Evolutionary conservation across 2,888 invertebrate genomes (phyloP), one percentile per base, ranked within the genome.

Genomic region (Pyralis farinalis): DNA sequence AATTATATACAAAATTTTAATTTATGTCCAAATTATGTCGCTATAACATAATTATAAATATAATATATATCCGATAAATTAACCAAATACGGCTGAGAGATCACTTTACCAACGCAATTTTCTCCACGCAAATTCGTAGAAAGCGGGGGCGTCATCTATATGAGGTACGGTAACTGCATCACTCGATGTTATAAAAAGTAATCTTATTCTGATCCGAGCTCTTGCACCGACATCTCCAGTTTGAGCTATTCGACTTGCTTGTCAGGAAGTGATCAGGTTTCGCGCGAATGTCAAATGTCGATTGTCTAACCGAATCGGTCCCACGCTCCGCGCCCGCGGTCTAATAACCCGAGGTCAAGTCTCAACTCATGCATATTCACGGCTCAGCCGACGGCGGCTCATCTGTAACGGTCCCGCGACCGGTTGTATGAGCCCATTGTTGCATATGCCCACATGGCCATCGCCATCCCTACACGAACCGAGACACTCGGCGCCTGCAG

Each of bases 311-410:
- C 58, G 59, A 53, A 58, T 54, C 50, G 70, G 81, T 84, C 86
- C 77, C 85, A 85, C 85, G 83, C 79, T 83, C 71, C 46, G 66
- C 63, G 71, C 63, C 56, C 71, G 71, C 74, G 73, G 66, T 80
- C 83, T 82, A 81, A 82, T 82, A 82, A 74, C 76, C 67, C 81
- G 85, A 86, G 87, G 88, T 87, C 84, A 81, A 79, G 67, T 77
- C 81, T 70, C 63, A 58, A 65, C 69, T 86, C 86, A 85, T 87
- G 88, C 86, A 86, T 87, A 87, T 87, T 87, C 88, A 87, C 80
- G 69, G 70, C 51, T 63, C 62, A 65, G 65, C 69, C 63, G 65
- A 55, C 72, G 71, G 70, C 75, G 80, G 73, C 68, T 82, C 86
- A 81, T 87, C 85, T 80, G 82, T 86, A 87, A 87, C 88, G 88